Conservation (phyloP, 2,797 vertebrate species). For the Otus scops region DNA sequence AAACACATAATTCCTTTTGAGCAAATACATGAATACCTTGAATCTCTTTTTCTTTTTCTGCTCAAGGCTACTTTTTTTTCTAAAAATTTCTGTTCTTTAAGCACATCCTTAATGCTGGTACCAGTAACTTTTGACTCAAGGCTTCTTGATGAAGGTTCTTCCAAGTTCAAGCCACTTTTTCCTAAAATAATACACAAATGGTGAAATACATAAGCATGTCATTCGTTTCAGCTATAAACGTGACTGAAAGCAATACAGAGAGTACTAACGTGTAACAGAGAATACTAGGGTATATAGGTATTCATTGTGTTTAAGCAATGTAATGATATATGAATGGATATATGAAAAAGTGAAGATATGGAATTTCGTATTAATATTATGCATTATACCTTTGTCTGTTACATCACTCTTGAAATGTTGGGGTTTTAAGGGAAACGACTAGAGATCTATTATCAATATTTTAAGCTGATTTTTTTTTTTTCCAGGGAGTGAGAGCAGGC, state of each 20-base stretch:
- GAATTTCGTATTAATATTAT: not conserved
- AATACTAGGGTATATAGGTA: not conserved
- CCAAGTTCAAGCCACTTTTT: conserved; percentile 63
- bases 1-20: not conserved
- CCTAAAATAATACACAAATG: conserved; percentile 51
- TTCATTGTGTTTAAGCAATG: not conserved
- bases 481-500: not conserved
- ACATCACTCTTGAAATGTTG: not conserved
- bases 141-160: conserved; percentile 65
- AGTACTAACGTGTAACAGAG: not conserved
- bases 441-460: not conserved
- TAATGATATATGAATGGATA: not conserved
- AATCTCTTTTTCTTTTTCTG: conserved; percentile 90
- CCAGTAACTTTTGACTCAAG: conserved; percentile 66
- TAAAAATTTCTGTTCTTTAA: conserved; percentile 94
- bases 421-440: not conserved
- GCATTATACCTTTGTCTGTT: not conserved
- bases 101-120: conserved; percentile 89
- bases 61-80: conserved; percentile 97
- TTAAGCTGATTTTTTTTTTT: not conserved
- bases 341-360: not conserved
- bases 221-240: not conserved
- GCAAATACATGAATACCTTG: conserved; percentile 75
- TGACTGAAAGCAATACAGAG: not conserved
- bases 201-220: not conserved